A percentile compares a stretch with the other conserved stretches of the same genome.
Evolutionary conservation across 2,113 vertebrate species (phyloP).

Genomic region (Antennarius striatus): DNA sequence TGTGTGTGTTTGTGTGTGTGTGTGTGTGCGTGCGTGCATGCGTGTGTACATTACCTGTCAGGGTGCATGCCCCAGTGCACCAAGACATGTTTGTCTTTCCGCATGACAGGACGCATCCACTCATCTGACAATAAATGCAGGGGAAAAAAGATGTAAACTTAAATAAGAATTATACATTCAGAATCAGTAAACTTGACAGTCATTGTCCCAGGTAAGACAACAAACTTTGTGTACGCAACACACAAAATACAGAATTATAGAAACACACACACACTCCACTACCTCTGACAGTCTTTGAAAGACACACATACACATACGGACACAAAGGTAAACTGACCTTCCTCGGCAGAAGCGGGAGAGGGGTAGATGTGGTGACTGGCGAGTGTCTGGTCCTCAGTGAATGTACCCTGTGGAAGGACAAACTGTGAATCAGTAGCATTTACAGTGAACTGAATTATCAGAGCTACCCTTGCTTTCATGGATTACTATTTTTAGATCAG

Average conservation of each 20-base stretch:
- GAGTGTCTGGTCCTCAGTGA: conserved; percentile 89
- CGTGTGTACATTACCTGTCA: conserved; percentile 70
- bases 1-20: not conserved
- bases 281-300: no score
- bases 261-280: not conserved
- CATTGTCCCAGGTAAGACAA: no score
- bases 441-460: not conserved
- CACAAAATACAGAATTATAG: not conserved
- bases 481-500: not conserved
- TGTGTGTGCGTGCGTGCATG: conserved; percentile 6
- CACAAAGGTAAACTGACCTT: conserved; percentile 79
- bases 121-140: conserved; percentile 82
- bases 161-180: not conserved
- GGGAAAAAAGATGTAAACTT: not conserved
- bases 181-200: no score
- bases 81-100: conserved; percentile 89
- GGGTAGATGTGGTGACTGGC: conserved; percentile 92
- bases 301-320: not conserved
- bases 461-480: not conserved
- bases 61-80: conserved; percentile 95
- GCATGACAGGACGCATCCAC: conserved; percentile 94
- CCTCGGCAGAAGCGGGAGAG: conserved; percentile 83
- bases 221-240: no score
- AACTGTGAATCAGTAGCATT: conserved; percentile 19
- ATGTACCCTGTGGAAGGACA: conserved; percentile 80